Evolutionary conservation across 2,113 vertebrate species (phyloP).

Genomic region (Symphodus melops): DNA sequence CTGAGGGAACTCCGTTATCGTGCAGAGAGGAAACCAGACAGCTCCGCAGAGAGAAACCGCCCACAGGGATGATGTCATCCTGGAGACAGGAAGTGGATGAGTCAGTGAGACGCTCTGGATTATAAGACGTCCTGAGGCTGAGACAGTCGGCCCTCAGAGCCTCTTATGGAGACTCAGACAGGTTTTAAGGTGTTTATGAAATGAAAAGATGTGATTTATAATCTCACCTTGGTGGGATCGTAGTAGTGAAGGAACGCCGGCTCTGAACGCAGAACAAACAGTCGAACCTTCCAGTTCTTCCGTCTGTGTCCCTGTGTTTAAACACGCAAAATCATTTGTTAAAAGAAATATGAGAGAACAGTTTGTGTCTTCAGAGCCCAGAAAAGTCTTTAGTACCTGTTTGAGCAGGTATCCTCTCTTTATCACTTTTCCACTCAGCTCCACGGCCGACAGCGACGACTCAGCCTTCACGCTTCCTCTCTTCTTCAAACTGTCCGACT

Average conservation of each 20-base stretch:
- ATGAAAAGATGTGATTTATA: neutral
- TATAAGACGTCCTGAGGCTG: neutral
- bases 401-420: constrained; percentile 94
- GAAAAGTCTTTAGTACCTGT: constrained; percentile 83
- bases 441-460: constrained; percentile 84
- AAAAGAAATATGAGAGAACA: neutral
- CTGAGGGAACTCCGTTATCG: constrained; percentile 92
- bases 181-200: no score
- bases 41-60: constrained; percentile 91
- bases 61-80: constrained; percentile 92
- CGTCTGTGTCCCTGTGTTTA: constrained; percentile 90
- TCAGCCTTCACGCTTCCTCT: constrained; percentile 86
- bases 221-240: constrained; percentile 90
- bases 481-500: constrained; percentile 91
- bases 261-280: constrained; percentile 92
- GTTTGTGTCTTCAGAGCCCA: neutral
- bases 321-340: neutral
- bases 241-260: constrained; percentile 95
- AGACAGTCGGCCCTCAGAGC: no score
- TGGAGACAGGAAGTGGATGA: constrained; percentile 71
- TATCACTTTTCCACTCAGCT: constrained; percentile 89
- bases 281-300: constrained; percentile 98
- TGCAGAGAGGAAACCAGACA: constrained; percentile 93
- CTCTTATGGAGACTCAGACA: no score
- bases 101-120: neutral